phyloP scores from a whole-genome alignment of 2,888 invertebrate species.

The Pyralis farinalis region DNA sequence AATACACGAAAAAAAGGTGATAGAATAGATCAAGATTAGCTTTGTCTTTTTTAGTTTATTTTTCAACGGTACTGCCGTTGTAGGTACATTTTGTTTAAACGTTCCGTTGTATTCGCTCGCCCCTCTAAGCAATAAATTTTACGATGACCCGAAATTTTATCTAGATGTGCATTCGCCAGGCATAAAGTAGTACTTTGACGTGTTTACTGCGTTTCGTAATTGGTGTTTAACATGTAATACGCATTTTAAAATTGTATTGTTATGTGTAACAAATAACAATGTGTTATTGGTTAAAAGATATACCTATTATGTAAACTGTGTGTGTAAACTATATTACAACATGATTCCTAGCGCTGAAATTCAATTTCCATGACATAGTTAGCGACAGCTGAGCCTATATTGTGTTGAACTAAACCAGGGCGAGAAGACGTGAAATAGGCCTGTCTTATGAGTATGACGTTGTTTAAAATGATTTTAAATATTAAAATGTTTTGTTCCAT shows the following conservation, averaged over 20 bases:
- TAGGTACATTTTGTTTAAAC: neutral
- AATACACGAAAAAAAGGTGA: neutral
- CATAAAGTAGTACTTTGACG: conserved; percentile 29
- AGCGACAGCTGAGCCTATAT: neutral
- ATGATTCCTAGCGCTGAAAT: neutral
- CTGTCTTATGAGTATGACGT: too few relatives aligned
- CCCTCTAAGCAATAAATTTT: conserved; percentile 40
- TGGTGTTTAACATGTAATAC: conserved; percentile 26
- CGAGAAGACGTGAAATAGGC: too few relatives aligned
- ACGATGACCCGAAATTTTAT: conserved; percentile 36
- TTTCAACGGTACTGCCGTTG: neutral
- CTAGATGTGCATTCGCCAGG: conserved; percentile 33
- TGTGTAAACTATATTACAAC: too few relatives aligned
- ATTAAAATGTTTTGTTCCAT: too few relatives aligned
- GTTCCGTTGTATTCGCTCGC: conserved; percentile 8
- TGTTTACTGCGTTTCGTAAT: conserved; percentile 31
- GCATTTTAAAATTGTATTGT: neutral
- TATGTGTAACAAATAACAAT: too few relatives aligned
- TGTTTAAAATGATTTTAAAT: too few relatives aligned
- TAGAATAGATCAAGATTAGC: conserved; percentile 5
- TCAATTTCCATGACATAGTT: neutral
- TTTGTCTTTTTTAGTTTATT: neutral
- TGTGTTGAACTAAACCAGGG: neutral
- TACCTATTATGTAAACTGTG: too few relatives aligned
- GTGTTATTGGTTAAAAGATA: too few relatives aligned